These are phyloP conservation scores for Formica aserva DNA, from an alignment of 2,888 invertebrate species.

Conservation along the genomic window DNA sequence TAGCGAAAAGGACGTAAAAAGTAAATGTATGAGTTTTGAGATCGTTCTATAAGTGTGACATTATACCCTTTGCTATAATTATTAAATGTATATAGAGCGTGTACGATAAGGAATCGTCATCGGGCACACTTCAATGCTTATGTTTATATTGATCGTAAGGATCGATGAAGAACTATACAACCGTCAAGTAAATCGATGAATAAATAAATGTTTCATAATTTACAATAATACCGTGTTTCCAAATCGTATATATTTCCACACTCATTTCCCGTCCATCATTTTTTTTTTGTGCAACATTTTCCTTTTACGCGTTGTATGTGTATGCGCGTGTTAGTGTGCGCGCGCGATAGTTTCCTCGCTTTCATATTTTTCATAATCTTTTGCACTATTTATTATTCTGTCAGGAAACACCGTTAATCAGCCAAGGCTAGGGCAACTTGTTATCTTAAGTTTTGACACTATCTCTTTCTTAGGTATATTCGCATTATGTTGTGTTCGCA, in stretches of 20 bases:
- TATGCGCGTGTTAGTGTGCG: not conserved
- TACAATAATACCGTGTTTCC: conserved; percentile 71
- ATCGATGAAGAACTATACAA: conserved; percentile 79
- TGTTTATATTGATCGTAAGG: conserved; percentile 83
- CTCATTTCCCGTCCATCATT: conserved; percentile 8
- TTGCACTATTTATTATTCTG: conserved; percentile 61
- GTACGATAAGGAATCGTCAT: conserved; percentile 81
- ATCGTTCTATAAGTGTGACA: conserved; percentile 79
- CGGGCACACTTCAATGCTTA: conserved; percentile 80
- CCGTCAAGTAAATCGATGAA: conserved; percentile 81
- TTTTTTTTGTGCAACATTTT: not conserved
- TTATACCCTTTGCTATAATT: conserved; percentile 75
- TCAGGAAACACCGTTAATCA: conserved; percentile 65
- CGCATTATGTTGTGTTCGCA: conserved; percentile 3
- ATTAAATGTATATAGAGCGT: conserved; percentile 81
- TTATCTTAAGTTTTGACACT: conserved; percentile 69
- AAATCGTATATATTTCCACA: conserved; percentile 43
- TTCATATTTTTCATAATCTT: conserved; percentile 56
- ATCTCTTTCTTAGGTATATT: conserved; percentile 60
- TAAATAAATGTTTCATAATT: conserved; percentile 83
- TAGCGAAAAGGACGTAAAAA: conserved; percentile 59
- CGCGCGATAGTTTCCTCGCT: not conserved
- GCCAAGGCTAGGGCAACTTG: conserved; percentile 57
- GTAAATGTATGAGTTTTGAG: conserved; percentile 72
- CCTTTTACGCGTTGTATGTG: not conserved